Percentiles rank a stretch among this genome's conserved stretches.
phyloP scores from a whole-genome alignment of 1,140 invertebrate species.

The Nymphalis io region DNA sequence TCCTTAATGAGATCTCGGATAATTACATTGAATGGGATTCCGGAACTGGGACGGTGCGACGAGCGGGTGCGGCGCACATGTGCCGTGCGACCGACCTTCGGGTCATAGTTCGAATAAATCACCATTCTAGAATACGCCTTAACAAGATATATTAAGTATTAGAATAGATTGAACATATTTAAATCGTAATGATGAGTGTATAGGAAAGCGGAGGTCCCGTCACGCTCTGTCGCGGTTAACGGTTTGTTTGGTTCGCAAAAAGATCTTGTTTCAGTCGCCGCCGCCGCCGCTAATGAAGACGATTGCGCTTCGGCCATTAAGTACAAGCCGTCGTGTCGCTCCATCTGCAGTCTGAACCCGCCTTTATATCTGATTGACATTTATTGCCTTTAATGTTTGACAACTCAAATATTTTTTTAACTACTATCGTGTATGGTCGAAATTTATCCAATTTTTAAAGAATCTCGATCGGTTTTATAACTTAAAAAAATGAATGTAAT shows the following conservation, averaged over 20 bases:
- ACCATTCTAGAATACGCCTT: background rate
- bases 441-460: too few species aligned
- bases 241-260: constrained; percentile 38
- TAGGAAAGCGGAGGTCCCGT: constrained; percentile 14
- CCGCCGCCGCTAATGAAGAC: constrained; percentile 44
- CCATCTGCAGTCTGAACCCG: constrained; percentile 10
- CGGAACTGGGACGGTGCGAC: constrained; percentile 20
- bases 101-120: constrained; percentile 10
- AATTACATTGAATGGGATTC: constrained; percentile 37
- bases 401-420: background rate
- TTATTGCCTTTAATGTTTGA: constrained; percentile 3
- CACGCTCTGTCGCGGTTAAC: constrained; percentile 39
- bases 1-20: constrained; percentile 37
- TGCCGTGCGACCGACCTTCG: background rate
- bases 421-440: background rate
- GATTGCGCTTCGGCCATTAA: constrained; percentile 5
- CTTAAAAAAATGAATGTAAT: too few species aligned
- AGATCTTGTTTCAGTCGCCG: constrained; percentile 27
- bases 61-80: constrained; percentile 25
- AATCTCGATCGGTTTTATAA: too few species aligned
- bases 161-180: background rate
- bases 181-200: background rate
- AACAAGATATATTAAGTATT: background rate
- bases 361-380: constrained; percentile 1
- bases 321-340: background rate